phyloP scores from a whole-genome alignment of 2,113 vertebrate species.

The Desmodus rotundus region DNA sequence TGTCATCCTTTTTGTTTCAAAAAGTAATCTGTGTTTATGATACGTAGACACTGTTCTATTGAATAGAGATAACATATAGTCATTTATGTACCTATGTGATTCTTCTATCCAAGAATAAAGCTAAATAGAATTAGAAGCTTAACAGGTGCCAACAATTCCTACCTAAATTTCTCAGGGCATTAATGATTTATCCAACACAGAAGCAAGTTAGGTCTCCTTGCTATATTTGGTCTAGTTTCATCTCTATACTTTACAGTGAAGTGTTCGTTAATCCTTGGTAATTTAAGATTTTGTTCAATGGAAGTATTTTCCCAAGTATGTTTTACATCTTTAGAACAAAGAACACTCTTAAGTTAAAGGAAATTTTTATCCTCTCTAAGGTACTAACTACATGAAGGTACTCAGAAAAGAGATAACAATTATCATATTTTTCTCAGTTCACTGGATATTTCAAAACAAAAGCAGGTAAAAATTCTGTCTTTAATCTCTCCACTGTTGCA shows the following conservation, averaged over 20 bases:
- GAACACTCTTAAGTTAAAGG: neutral
- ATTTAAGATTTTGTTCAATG: neutral
- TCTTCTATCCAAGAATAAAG: neutral
- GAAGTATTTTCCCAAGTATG: neutral
- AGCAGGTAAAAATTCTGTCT: neutral
- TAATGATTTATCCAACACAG: neutral
- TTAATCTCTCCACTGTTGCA: constrained; percentile 35
- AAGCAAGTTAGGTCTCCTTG: neutral
- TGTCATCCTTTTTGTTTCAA: neutral
- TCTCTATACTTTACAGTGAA: neutral
- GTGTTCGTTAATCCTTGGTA: neutral
- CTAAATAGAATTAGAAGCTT: neutral
- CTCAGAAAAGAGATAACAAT: neutral
- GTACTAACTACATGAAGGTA: neutral
- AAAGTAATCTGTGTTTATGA: neutral
- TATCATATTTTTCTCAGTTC: neutral
- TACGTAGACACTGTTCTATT: neutral
- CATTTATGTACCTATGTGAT: neutral
- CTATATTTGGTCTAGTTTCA: neutral
- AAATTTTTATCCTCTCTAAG: neutral
- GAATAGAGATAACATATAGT: neutral
- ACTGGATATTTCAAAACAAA: neutral
- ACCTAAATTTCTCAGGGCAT: neutral
- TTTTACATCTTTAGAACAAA: neutral
- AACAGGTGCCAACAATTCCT: neutral